phyloP scores from a whole-genome alignment of 2,113 vertebrate genomes.

The Phycodurus eques region DNA sequence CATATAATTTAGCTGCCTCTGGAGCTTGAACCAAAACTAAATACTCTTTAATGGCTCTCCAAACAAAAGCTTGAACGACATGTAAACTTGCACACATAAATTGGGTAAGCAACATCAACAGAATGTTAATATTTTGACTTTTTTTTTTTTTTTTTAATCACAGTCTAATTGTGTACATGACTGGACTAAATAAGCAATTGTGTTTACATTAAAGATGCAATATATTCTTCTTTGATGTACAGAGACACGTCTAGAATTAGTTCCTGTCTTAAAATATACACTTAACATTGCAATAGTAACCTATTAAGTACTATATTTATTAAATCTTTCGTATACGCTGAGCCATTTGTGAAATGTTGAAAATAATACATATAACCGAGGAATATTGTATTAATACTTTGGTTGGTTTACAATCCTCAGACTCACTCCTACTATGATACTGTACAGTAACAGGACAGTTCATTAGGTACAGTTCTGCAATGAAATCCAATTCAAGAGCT shows the following conservation, averaged over 20 bases:
- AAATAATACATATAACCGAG: no score
- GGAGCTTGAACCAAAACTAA: conserved; percentile 33
- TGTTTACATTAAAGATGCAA: background rate
- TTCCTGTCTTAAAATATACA: background rate
- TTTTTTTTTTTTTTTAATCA: background rate
- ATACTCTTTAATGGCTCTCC: conserved; percentile 32
- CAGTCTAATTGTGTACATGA: background rate
- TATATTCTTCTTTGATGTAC: background rate
- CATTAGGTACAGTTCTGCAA: no score
- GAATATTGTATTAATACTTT: no score
- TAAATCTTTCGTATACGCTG: no score
- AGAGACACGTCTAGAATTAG: background rate
- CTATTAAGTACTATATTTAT: no score
- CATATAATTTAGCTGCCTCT: conserved; percentile 13
- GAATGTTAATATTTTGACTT: background rate
- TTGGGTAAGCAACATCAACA: conserved; percentile 9
- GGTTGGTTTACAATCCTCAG: no score
- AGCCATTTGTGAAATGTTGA: no score
- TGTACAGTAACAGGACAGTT: no score
- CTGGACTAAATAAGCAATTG: background rate
- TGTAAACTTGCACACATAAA: conserved; percentile 39
- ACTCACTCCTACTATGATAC: no score
- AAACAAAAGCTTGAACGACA: conserved; percentile 38
- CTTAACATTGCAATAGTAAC: no score
- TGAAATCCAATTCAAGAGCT: no score